Evolutionary conservation across 1,140 invertebrate species (phyloP).

Genomic region (Tetramorium parvispinum): DNA sequence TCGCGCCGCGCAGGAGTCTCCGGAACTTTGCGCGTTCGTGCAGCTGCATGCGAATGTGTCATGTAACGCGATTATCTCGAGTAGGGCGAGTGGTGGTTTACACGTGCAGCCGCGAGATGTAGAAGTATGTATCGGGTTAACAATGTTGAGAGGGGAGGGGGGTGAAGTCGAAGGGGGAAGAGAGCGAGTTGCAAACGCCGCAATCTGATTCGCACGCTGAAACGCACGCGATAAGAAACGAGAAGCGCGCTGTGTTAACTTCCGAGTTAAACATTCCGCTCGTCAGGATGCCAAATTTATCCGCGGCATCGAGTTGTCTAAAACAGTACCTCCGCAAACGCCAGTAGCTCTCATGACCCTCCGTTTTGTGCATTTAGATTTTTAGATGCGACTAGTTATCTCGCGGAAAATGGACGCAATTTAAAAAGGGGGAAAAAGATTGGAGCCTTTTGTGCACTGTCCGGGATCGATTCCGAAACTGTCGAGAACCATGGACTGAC

Average conservation of each 20-base stretch:
- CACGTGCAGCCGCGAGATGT: slow-evolving; percentile 24
- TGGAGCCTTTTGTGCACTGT: background rate
- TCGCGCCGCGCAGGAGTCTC: slow-evolving; percentile 5
- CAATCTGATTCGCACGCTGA: slow-evolving; percentile 51
- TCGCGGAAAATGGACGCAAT: background rate
- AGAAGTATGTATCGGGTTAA: slow-evolving; percentile 50
- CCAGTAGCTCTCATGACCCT: background rate
- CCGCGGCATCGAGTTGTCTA: background rate
- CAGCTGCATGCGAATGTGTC: slow-evolving; percentile 56
- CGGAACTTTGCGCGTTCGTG: slow-evolving; percentile 37
- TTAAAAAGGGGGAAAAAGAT: background rate
- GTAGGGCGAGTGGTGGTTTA: slow-evolving; percentile 29
- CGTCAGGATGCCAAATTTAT: slow-evolving; percentile 38
- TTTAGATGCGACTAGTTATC: background rate
- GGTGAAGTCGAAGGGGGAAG: too few relatives aligned
- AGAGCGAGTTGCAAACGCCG: slow-evolving; percentile 20
- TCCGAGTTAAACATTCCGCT: slow-evolving; percentile 40
- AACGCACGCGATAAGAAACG: slow-evolving; percentile 59
- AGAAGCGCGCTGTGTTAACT: slow-evolving; percentile 32
- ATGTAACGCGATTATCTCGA: slow-evolving; percentile 54
- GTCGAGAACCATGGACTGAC: background rate
- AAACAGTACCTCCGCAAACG: background rate
- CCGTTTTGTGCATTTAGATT: background rate
- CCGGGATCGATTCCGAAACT: background rate
- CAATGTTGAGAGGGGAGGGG: slow-evolving; percentile 26